Evolutionary conservation across 1,140 invertebrate species (phyloP).

Genomic region (Rhagoletis pomonella): DNA sequence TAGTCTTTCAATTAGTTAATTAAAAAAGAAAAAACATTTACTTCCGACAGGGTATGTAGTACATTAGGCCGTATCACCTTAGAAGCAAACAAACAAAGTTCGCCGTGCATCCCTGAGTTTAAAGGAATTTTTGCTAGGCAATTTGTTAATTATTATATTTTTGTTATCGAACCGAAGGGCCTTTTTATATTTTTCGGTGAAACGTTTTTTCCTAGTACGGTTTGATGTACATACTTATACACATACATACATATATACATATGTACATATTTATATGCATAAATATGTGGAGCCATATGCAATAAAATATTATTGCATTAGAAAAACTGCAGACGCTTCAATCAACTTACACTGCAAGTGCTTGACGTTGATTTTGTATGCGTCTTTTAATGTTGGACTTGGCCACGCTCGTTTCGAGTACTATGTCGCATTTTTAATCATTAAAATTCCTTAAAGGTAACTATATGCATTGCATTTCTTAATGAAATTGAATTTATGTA

Average conservation of each 20-base stretch:
- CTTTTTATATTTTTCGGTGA: too few relatives aligned
- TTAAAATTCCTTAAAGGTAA: slow-evolving; percentile 10
- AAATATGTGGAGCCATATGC: neutral
- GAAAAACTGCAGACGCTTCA: slow-evolving; percentile 10
- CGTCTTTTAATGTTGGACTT: neutral
- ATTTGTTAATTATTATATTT: too few relatives aligned
- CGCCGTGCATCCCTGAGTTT: too few relatives aligned
- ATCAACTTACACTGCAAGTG: neutral
- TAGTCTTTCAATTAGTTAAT: too few relatives aligned
- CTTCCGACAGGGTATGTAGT: too few relatives aligned
- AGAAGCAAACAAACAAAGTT: too few relatives aligned
- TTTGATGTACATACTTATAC: too few relatives aligned
- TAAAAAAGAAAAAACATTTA: too few relatives aligned
- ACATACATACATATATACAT: neutral
- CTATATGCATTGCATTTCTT: slow-evolving; percentile 13
- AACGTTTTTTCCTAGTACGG: too few relatives aligned
- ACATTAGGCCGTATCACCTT: too few relatives aligned
- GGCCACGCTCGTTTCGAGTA: slow-evolving; percentile 29
- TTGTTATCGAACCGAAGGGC: too few relatives aligned
- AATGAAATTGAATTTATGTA: neutral
- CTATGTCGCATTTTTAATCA: neutral
- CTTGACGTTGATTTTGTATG: neutral
- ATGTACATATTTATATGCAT: neutral
- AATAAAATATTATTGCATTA: neutral
- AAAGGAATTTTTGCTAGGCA: too few relatives aligned